Evolutionary conservation across 2,113 vertebrate genomes (phyloP).

Genomic region (Corythaixoides concolor): DNA sequence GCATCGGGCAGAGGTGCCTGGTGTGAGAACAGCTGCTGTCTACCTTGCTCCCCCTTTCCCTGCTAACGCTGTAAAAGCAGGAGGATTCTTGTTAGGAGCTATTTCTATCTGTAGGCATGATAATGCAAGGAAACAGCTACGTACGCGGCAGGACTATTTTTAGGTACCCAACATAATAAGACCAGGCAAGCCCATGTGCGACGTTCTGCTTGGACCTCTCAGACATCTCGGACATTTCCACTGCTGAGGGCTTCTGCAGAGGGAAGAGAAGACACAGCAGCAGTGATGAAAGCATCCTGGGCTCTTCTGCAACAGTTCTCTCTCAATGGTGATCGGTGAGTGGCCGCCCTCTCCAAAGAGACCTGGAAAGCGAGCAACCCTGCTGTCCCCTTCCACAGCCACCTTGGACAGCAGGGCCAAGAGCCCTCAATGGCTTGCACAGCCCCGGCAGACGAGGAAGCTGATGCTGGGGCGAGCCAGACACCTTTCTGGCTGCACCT

Average conservation of each 20-base stretch:
- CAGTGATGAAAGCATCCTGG: not conserved
- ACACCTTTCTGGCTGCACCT: not conserved
- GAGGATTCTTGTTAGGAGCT: constrained; percentile 8
- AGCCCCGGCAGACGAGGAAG: not conserved
- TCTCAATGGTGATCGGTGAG: not conserved
- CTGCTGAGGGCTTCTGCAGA: constrained; percentile 75
- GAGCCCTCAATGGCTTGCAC: too few relatives aligned
- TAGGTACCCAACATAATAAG: constrained; percentile 88
- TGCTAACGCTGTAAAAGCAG: not conserved
- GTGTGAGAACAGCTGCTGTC: not conserved
- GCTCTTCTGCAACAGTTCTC: not conserved
- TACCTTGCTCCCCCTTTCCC: not conserved
- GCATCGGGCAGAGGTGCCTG: not conserved
- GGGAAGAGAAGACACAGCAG: not conserved
- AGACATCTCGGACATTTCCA: constrained; percentile 82
- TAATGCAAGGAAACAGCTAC: constrained; percentile 42
- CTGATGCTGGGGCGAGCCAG: not conserved
- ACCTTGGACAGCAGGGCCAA: fast-evolving
- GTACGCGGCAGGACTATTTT: constrained; percentile 84
- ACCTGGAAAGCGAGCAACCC: not conserved
- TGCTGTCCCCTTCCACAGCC: not conserved
- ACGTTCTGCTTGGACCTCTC: constrained; percentile 84
- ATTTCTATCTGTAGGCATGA: not conserved
- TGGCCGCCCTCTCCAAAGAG: not conserved
- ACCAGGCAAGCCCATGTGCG: constrained; percentile 90